Conservation (phyloP, 2,113 vertebrate genomes). For the Muscicapa adusta region DNA sequence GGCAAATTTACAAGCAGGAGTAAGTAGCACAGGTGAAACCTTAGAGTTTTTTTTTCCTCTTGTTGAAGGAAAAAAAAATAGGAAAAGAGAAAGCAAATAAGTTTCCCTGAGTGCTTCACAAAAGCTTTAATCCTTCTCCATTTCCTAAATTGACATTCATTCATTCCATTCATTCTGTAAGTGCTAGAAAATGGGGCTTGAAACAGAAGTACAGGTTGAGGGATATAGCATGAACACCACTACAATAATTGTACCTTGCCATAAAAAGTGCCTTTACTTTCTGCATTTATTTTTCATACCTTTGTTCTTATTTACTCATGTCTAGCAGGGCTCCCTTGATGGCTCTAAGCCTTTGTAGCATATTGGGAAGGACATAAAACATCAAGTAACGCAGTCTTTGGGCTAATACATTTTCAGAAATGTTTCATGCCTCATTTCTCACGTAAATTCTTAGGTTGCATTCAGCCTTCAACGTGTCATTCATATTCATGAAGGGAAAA, state of each 20-base stretch:
- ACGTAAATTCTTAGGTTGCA: constrained; percentile 74
- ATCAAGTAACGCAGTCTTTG: constrained; percentile 65
- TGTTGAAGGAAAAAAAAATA: background rate
- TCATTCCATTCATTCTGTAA: background rate
- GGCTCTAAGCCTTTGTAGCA: constrained; percentile 46
- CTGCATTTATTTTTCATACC: constrained; percentile 53
- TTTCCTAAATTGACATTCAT: background rate
- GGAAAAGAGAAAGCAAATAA: background rate
- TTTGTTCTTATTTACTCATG: constrained; percentile 58
- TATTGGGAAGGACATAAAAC: constrained; percentile 69
- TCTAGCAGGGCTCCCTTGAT: constrained; percentile 40
- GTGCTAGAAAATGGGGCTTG: background rate
- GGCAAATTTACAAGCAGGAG: background rate
- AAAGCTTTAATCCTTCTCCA: background rate
- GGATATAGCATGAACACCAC: background rate
- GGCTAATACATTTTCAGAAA: constrained; percentile 73
- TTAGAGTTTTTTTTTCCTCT: background rate
- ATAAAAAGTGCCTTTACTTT: constrained; percentile 27
- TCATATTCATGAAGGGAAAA: constrained; percentile 73
- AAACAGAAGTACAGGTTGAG: background rate
- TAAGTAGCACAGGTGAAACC: background rate
- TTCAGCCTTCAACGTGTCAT: constrained; percentile 69
- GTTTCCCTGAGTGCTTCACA: background rate
- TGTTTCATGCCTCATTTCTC: constrained; percentile 76
- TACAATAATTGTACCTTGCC: background rate